Base-by-base conservation (phyloP, 2,113 vertebrate genomes). In the Equus przewalskii region DNA sequence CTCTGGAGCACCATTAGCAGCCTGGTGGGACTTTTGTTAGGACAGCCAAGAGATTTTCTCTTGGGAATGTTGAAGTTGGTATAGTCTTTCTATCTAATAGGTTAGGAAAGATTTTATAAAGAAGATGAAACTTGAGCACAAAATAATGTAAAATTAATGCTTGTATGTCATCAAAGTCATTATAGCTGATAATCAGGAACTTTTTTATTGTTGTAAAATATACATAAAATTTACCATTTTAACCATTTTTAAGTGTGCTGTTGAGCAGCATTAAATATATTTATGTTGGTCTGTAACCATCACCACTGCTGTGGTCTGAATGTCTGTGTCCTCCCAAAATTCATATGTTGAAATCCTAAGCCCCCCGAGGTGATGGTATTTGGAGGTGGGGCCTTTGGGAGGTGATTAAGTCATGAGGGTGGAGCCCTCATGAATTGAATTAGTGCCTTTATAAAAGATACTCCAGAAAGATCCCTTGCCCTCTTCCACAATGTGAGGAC, bases 31-130 rank as follows among this genome's bases (percentile, higher is more conserved):
- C 93, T 94, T 90, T 96, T 95, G 96, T 95, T 46, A 86, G 93
- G 78, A 70, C 0, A 49, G 36, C n/a, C 36, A 44, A 51, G 91
- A 67, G 9, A 13, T 79, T 91, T 96, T 95, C 28, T 95, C 95
- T 94, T 30, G 96, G 96, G 87, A 95, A 46, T 96, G 28, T 67
- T 97, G 65, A 98, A 93, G 96, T 95, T 79, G 96, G 62, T 60
- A 49, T 80, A 36, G 56, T 96, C 65, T 89, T 89, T 70, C 76
- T 96, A 70, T 36, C 15, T 60, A 36, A 44, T 49, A 60, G 36
- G 9, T 46, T 67, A 96, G 78, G 84, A 51, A 91, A 46, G 2
- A 51, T 79, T 73, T 81, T 41, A 76, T 60, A 62, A 90, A 65
- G 49, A 89, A 75, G 49, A 60, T 73, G 72, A 91, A 84, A 67